phyloP scores from a whole-genome alignment of 2,888 invertebrate species.

The Morpho helenor region DNA sequence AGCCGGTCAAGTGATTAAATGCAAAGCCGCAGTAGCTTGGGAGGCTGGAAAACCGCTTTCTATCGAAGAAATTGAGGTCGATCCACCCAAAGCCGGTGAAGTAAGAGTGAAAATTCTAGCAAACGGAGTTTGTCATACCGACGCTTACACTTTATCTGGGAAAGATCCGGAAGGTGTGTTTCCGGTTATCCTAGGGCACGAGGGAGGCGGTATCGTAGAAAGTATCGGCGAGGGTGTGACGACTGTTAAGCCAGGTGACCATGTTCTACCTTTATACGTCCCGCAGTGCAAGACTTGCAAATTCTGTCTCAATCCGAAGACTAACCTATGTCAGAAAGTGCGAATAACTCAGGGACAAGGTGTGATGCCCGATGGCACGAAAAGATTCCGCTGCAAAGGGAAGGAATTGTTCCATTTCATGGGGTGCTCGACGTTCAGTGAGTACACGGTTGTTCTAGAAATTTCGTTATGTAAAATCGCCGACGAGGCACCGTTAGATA shows the following conservation, averaged over 20 bases:
- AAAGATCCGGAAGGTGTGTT: conserved; percentile 94
- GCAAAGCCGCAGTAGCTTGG: conserved; percentile 98
- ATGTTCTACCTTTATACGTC: conserved; percentile 97
- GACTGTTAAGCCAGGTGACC: conserved; percentile 92
- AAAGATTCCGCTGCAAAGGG: conserved; percentile 88
- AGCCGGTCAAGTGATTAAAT: conserved; percentile 87
- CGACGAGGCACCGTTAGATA: conserved; percentile 89
- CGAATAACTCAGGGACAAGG: conserved; percentile 92
- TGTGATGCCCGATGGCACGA: conserved; percentile 94
- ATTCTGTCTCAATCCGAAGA: conserved; percentile 96
- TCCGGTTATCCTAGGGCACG: conserved; percentile 96
- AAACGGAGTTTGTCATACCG: conserved; percentile 94
- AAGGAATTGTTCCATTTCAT: conserved; percentile 93
- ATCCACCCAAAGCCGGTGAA: conserved; percentile 95
- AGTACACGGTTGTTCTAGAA: conserved; percentile 96
- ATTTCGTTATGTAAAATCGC: conserved; percentile 96
- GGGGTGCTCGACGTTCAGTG: conserved; percentile 97
- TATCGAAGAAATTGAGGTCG: conserved; percentile 95
- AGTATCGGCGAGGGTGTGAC: conserved; percentile 96
- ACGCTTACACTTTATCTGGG: conserved; percentile 93
- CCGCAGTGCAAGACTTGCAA: conserved; percentile 98
- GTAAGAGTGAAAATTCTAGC: conserved; percentile 89
- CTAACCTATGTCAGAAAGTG: conserved; percentile 97
- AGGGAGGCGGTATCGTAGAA: conserved; percentile 98
- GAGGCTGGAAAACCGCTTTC: conserved; percentile 92